These are phyloP conservation scores for Osmerus eperlanus DNA, from an alignment of 2,113 vertebrate genomes.

Conservation along the genomic window DNA sequence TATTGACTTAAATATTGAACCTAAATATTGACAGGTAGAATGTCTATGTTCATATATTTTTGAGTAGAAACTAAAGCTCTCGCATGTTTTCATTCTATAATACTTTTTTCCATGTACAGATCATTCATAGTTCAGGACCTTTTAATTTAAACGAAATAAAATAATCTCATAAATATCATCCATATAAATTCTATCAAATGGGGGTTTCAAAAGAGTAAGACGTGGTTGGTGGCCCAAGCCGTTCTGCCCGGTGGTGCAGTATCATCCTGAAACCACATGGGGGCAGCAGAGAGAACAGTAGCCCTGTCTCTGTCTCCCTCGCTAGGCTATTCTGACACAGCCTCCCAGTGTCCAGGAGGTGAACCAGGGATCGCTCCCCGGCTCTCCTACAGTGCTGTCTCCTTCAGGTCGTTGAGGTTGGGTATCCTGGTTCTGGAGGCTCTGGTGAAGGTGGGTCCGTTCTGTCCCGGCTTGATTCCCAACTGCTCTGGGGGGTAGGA, in stretches of 20 bases:
- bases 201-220: constrained; percentile 88
- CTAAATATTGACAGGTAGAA: constrained; percentile 35
- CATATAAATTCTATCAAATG: constrained; percentile 96
- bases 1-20: constrained; percentile 91
- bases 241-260: constrained; percentile 39
- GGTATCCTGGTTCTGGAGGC: constrained; percentile 89
- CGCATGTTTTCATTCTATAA: constrained; percentile 73
- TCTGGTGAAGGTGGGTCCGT: constrained; percentile 89
- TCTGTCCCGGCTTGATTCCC: constrained; percentile 91
- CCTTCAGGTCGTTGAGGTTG: constrained; percentile 97
- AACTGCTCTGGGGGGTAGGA: constrained; percentile 89
- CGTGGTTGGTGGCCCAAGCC: constrained; percentile 57
- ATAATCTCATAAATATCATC: constrained; percentile 88
- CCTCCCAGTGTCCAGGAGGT: too few relatives aligned
- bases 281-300: constrained; percentile 68
- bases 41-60: constrained; percentile 79
- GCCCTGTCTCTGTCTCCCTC: not conserved
- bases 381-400: constrained; percentile 87
- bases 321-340: not conserved
- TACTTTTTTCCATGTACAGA: constrained; percentile 74
- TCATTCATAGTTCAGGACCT: constrained; percentile 72
- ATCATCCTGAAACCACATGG: constrained; percentile 51
- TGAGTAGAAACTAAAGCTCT: constrained; percentile 96
- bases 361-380: not conserved
- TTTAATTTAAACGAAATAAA: constrained; percentile 70